Percentiles rank a stretch among this genome's conserved stretches.
Conservation (phyloP, 35 echinoderm and acorn worm species). For the Lytechinus variegatus region DNA sequence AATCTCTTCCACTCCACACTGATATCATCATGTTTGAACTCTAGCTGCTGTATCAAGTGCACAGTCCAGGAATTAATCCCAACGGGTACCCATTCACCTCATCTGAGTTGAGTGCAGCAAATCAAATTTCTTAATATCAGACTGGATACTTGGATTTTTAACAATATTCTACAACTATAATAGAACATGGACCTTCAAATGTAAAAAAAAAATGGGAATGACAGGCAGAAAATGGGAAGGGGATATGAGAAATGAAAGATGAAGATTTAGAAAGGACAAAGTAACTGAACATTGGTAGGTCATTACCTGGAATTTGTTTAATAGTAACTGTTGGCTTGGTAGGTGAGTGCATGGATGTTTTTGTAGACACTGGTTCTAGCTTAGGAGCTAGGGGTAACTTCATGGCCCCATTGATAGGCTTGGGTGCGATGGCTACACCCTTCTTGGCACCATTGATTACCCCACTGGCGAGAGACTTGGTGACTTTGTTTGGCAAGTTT, state of each 20-base stretch:
- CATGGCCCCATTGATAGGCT: slow-evolving; percentile 45
- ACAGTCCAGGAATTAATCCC: no score
- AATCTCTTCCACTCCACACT: no score
- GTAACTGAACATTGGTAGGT: background rate
- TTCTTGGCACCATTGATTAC: slow-evolving; percentile 54
- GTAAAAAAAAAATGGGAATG: background rate
- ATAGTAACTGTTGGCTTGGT: slow-evolving; percentile 48
- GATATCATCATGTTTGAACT: no score
- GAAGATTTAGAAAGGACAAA: background rate
- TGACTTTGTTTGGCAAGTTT: slow-evolving; percentile 45
- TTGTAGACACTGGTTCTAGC: slow-evolving; percentile 43
- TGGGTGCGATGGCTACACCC: slow-evolving; percentile 47
- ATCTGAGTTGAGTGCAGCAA: no score
- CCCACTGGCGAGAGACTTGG: slow-evolving; percentile 54
- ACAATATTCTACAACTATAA: no score
- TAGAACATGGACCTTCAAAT: background rate
- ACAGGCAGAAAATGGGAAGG: background rate
- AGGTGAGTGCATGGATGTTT: slow-evolving; percentile 32
- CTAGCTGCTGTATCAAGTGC: no score
- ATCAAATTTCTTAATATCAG: no score
- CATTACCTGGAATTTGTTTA: slow-evolving; percentile 70
- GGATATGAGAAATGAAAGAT: background rate
- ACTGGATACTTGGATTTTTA: no score
- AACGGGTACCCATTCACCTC: no score
- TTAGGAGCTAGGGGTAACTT: slow-evolving; percentile 84